Evolutionary conservation across 2,113 vertebrate genomes (phyloP), one percentile per base, ranked within the genome.

Genomic region (Poeciliopsis occidentalis): DNA sequence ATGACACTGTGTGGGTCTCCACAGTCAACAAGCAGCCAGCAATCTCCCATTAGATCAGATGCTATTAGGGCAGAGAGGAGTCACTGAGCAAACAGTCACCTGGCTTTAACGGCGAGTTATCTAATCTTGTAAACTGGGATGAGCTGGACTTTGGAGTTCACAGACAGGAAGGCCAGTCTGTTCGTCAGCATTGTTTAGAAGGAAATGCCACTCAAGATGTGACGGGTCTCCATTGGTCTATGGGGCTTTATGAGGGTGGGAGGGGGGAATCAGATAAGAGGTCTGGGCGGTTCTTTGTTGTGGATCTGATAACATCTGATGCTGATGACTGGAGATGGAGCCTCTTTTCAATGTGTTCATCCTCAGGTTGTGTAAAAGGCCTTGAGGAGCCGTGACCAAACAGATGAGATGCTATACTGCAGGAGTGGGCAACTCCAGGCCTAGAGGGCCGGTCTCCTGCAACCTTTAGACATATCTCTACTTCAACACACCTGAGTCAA

Each of bases 61-160:
- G 82, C 86, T 89, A 89, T 89, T 89, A 90, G 91, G 54, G 75
- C 68, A 69, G 84, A 88, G 87, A 88, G 76, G 85, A 91, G 83
- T 82, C 87, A 30, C 87, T 84, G 70, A 90, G 85, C 88, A 92
- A 94, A 95, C 90, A 92, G 47, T 12, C 12, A 77, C 68, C 81
- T 79, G 89, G 85, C 79, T 89, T 85, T 88, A 87, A 89, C 89
- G 65, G 78, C 26, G 8, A 82, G 84, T 93, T 94, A 94, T 93
- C 91, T 93, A 92, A 92, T 94, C 92, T 92, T 39, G 76, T 85
- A 78, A 73, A 67, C 65, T 67, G 88, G 85, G 89, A 93, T 92
- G 89, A 94, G 91, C 83, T 91, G 88, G 92, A 93, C 91, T 94
- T 93, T 93, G 88, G 90, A 94, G 80, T 81, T 87, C 83, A 77